Evolutionary conservation across 2,888 invertebrate genomes (phyloP).

Genomic region (Onthophagus sagittarius): DNA sequence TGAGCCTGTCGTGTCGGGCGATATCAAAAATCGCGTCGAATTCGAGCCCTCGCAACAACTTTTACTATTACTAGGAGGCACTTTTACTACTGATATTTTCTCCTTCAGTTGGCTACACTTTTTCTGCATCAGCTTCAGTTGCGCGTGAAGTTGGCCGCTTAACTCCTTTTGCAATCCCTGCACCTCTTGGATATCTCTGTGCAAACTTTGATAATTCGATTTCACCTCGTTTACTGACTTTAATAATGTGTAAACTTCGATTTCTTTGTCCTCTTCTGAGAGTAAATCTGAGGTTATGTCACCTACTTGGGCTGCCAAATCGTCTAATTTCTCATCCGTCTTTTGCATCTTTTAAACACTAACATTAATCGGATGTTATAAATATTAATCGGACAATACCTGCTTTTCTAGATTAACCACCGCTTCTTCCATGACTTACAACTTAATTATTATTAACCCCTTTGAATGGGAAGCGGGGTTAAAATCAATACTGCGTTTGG

Average conservation of each 20-base stretch:
- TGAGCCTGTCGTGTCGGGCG: slow-evolving; percentile 24
- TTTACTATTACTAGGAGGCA: slow-evolving; percentile 9
- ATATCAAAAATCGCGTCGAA: slow-evolving; percentile 20
- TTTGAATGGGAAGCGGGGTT: background rate
- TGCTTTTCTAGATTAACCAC: slow-evolving; percentile 45
- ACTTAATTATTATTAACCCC: background rate
- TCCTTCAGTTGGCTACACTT: slow-evolving; percentile 70
- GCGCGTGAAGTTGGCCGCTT: slow-evolving; percentile 68
- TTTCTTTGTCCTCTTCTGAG: slow-evolving; percentile 49
- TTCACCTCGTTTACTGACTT: slow-evolving; percentile 75
- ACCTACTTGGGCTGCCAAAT: slow-evolving; percentile 71
- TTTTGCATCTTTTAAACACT: slow-evolving; percentile 63
- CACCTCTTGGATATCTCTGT: slow-evolving; percentile 74
- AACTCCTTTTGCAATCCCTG: slow-evolving; percentile 77
- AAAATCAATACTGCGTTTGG: background rate
- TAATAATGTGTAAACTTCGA: slow-evolving; percentile 69
- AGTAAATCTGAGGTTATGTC: slow-evolving; percentile 64
- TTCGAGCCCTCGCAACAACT: slow-evolving; percentile 10
- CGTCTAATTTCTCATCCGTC: slow-evolving; percentile 68
- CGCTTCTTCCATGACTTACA: slow-evolving; percentile 39
- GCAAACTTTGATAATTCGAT: slow-evolving; percentile 74
- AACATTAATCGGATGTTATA: background rate
- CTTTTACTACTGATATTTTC: slow-evolving; percentile 49
- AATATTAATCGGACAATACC: slow-evolving; percentile 31
- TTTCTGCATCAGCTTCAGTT: slow-evolving; percentile 68